Conservation (phyloP, 2,888 invertebrate species). For the Drosophila gaucha region DNA sequence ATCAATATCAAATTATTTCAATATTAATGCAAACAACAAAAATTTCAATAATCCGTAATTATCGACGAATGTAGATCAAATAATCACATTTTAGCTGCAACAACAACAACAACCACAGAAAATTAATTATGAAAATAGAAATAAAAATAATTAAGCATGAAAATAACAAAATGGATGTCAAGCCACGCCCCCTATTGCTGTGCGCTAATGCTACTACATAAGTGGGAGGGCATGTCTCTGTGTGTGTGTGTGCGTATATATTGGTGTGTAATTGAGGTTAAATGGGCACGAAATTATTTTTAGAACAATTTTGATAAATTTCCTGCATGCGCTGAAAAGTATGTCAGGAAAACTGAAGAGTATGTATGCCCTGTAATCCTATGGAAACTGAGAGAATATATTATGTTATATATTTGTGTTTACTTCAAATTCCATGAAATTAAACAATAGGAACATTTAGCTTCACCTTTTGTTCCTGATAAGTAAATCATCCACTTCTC, state of each 20-base stretch:
- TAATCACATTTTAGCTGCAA: conserved; percentile 65
- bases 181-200: not conserved
- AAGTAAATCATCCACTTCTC: too few species aligned
- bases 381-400: too few species aligned
- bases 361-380: not conserved
- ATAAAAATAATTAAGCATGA: conserved; percentile 64
- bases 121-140: conserved; percentile 74
- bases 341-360: not conserved
- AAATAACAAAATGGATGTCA: conserved; percentile 48
- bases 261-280: conserved; percentile 46
- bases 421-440: too few species aligned
- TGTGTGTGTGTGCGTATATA: conserved; percentile 5
- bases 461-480: too few species aligned
- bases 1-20: conserved; percentile 72
- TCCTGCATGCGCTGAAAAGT: conserved; percentile 31
- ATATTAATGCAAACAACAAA: conserved; percentile 76
- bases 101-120: conserved; percentile 36
- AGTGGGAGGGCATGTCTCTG: not conserved
- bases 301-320: conserved; percentile 27
- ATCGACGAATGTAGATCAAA: conserved; percentile 75
- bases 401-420: too few species aligned
- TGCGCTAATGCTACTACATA: not conserved
- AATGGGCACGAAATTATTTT: conserved; percentile 45
- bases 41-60: conserved; percentile 76
- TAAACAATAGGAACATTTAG: too few species aligned